Percentiles rank a stretch among this genome's conserved stretches.
Conservation (phyloP, 2,797 vertebrate species). For the Ataeniobius toweri region DNA sequence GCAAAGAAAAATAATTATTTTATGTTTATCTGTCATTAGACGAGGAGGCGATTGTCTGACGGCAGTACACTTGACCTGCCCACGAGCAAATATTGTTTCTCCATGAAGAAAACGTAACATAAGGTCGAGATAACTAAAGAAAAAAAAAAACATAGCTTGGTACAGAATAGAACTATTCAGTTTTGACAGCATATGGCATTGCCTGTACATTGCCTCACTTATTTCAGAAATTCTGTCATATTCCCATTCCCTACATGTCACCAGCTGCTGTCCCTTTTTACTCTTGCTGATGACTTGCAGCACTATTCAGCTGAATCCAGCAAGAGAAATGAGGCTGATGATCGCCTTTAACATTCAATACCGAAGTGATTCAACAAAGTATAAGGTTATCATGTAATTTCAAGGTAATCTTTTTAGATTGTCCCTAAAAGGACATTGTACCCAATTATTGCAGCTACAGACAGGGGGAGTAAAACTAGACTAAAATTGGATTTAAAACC, state of each 20-base stretch:
- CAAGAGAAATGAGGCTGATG: background rate
- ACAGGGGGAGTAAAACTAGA: background rate
- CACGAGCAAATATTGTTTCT: background rate
- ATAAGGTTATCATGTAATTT: background rate
- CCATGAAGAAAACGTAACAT: background rate
- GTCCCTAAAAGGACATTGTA: background rate
- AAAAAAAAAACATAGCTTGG: background rate
- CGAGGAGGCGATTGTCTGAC: background rate
- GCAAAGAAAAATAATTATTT: background rate
- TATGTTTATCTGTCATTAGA: background rate
- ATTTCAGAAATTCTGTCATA: background rate
- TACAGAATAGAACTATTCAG: background rate
- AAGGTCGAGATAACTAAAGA: background rate
- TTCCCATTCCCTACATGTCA: slow-evolving; percentile 1
- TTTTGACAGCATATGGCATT: slow-evolving; percentile 2
- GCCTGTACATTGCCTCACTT: background rate
- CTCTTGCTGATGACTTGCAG: background rate
- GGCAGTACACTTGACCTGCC: background rate
- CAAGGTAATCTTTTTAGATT: background rate
- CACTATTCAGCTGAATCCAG: background rate
- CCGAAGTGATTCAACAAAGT: background rate
- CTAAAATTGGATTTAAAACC: background rate
- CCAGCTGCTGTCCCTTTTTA: background rate
- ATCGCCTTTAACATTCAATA: background rate
- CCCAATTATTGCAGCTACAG: background rate